These are phyloP conservation scores for Meriones unguiculatus DNA, from an alignment of 2,113 vertebrate species.

Conservation along the genomic window DNA sequence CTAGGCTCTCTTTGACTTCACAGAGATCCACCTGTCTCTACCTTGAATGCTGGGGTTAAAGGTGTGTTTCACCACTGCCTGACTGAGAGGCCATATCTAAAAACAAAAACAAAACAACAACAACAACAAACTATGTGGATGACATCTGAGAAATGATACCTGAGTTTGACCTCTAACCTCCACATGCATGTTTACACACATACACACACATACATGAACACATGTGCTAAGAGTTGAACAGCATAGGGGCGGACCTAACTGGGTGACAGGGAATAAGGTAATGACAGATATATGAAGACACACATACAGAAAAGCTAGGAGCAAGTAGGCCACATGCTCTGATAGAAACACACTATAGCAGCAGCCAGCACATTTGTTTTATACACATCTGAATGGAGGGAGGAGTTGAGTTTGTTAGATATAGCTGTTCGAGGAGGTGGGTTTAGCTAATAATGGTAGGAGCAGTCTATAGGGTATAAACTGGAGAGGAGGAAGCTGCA, in stretches of 20 bases:
- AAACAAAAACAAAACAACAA: too few relatives aligned
- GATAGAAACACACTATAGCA: background rate
- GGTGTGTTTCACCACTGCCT: too few relatives aligned
- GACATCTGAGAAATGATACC: background rate
- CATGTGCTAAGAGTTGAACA: background rate
- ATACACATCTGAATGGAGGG: background rate
- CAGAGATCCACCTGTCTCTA: too few relatives aligned
- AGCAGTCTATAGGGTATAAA: background rate
- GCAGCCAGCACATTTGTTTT: background rate
- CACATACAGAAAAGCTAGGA: background rate
- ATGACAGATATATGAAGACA: background rate
- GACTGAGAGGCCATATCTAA: too few relatives aligned
- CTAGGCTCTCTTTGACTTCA: too few relatives aligned
- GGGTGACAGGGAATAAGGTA: background rate
- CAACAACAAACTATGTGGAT: background rate
- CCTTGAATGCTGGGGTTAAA: too few relatives aligned
- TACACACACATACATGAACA: background rate
- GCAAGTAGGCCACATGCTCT: background rate
- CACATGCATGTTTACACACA: background rate
- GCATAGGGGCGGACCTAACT: background rate
- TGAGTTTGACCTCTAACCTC: background rate
- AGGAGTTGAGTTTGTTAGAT: background rate
- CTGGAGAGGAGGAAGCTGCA: background rate
- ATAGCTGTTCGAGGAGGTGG: background rate
- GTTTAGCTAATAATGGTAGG: background rate